phyloP scores from a whole-genome alignment of 1,140 invertebrate genomes.

The Nasonia vitripennis region DNA sequence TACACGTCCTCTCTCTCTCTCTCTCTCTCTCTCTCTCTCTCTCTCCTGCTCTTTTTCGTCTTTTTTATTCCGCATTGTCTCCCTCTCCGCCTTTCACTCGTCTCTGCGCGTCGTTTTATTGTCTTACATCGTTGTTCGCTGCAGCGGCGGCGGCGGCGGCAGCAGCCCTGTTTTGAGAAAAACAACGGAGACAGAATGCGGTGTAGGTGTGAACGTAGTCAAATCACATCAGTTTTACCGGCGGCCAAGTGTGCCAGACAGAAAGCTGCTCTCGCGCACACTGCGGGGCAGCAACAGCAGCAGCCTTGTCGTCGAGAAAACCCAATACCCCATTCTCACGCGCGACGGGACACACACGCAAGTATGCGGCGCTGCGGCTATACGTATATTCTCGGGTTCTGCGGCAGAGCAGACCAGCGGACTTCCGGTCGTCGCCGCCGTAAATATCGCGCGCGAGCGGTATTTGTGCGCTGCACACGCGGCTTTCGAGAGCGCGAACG shows the following conservation, averaged over 20 bases:
- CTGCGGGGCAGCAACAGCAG: not conserved
- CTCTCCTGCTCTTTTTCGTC: not conserved
- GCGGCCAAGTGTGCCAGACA: slow-evolving; percentile 25
- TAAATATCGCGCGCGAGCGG: slow-evolving; percentile 50
- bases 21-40: not conserved
- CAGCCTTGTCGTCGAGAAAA: slow-evolving; percentile 2
- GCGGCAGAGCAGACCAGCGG: slow-evolving; percentile 22
- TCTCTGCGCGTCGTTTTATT: slow-evolving; percentile 29
- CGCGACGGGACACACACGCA: slow-evolving; percentile 22
- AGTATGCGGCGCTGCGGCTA: not conserved
- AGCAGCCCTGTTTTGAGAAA: slow-evolving; percentile 15
- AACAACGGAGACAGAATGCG: not conserved
- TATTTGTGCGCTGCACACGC: slow-evolving; percentile 49
- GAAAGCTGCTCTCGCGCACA: not conserved
- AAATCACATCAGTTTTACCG: slow-evolving; percentile 65
- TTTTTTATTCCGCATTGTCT: slow-evolving; percentile 20
- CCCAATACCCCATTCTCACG: slow-evolving; percentile 51
- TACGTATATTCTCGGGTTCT: slow-evolving; percentile 18
- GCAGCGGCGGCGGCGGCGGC: not conserved
- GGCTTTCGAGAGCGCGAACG: slow-evolving; percentile 7
- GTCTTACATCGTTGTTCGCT: not conserved
- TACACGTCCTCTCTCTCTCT: slow-evolving; percentile 38
- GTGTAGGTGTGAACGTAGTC: slow-evolving; percentile 67
- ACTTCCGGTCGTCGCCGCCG: slow-evolving; percentile 42
- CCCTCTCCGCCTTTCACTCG: not conserved